These are phyloP conservation scores for Seladonia tumulorum DNA, from an alignment of 2,888 invertebrate species.

Conservation along the genomic window DNA sequence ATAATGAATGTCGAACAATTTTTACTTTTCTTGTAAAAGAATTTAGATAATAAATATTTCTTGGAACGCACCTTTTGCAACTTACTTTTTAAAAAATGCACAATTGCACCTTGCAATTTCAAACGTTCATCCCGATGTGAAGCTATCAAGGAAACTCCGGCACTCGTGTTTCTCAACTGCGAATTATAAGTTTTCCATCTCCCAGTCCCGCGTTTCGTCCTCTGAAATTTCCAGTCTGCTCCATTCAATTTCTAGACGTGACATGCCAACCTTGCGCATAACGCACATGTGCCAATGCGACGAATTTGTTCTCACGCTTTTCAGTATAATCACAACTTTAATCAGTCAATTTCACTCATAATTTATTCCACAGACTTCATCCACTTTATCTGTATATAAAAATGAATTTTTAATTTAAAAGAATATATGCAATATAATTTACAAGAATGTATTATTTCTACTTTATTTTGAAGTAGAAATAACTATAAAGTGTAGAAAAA, in stretches of 20 bases:
- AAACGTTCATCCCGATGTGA: not conserved
- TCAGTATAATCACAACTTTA: slow-evolving; percentile 16
- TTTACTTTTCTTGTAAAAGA: no score
- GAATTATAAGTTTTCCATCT: slow-evolving; percentile 8
- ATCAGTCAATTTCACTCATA: not conserved
- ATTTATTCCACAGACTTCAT: not conserved
- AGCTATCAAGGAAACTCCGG: not conserved
- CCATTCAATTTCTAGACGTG: slow-evolving; percentile 17
- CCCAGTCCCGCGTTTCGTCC: not conserved
- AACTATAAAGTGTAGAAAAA: no score
- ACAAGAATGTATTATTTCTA: no score
- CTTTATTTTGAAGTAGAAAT: no score
- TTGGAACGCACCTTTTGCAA: no score
- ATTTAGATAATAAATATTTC: no score
- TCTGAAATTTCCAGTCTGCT: not conserved
- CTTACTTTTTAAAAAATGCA: no score
- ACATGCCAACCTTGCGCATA: not conserved
- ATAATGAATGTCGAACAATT: no score
- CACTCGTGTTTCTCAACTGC: not conserved
- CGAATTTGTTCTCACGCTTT: slow-evolving; percentile 14
- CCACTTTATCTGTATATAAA: not conserved
- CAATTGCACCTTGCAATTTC: not conserved
- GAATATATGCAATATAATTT: no score
- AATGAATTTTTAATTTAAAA: not conserved
- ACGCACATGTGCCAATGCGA: not conserved